phyloP scores from a whole-genome alignment of 2,113 vertebrate species.

The Xenus cinereus region DNA sequence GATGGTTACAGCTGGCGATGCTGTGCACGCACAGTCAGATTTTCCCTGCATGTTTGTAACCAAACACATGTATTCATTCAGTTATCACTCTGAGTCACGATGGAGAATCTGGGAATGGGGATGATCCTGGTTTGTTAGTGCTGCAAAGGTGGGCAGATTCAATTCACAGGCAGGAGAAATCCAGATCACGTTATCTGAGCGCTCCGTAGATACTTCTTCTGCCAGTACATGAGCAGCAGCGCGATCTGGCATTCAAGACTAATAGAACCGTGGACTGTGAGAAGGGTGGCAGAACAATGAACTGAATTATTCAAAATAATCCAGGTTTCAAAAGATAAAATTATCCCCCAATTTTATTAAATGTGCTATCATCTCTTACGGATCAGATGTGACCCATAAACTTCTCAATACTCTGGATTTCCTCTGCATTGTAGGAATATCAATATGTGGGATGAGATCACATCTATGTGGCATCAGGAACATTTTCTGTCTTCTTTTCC shows the following conservation, averaged over 20 bases:
- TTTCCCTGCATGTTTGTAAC: background rate
- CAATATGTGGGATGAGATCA: background rate
- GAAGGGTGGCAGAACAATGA: background rate
- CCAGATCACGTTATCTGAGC: fast-evolving
- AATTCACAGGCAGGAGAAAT: background rate
- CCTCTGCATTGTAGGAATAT: background rate
- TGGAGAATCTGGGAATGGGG: background rate
- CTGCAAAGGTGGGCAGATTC: background rate
- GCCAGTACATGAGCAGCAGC: background rate
- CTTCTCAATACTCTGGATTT: background rate
- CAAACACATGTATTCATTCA: background rate
- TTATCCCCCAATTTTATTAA: background rate
- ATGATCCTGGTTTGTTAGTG: background rate
- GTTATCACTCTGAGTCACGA: background rate
- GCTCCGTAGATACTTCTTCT: background rate
- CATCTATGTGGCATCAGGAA: background rate
- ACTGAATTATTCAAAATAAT: background rate
- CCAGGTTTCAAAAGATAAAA: background rate
- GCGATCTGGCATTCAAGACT: background rate
- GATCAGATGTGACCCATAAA: background rate
- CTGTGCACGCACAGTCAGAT: fast-evolving
- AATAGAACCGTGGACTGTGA: background rate
- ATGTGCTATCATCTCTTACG: background rate
- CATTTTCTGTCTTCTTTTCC: background rate
- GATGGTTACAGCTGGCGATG: background rate